Base-by-base conservation (phyloP, 1,140 invertebrate species). In the Drosophila lowei region DNA sequence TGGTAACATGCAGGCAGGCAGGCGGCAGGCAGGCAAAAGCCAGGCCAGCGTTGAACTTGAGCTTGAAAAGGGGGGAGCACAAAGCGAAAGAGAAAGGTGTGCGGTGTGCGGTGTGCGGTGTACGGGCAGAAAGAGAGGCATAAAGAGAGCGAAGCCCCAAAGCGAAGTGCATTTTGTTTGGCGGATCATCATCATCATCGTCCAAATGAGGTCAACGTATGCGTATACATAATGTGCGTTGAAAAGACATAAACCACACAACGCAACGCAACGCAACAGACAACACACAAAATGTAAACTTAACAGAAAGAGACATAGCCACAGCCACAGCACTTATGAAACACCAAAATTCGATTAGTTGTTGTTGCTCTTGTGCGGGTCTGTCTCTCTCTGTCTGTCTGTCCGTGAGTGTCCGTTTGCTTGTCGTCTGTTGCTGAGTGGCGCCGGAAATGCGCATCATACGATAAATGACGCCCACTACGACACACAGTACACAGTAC, bases 371-470 rank as follows among this genome's bases (percentile, higher is more conserved):
- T 47, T 16, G 7, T 64, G 46, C 0, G 2, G 18, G 18, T 53
- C 30, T 34, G 9, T 47, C 44, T 68, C 44, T 68, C 28, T 67
- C 62, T 84, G 43, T 41, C 6, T 30, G 28, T 30, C 28, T 30
- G 6, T 8, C 7, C 2, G 28, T 8, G 6, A 6, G 6, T 30
- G 28, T 30, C 28, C 7, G 59, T 49, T 28, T 43, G 25, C 44
- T 25, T 34, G 16, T 47, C 44, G 66, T 68, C 34, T 57, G 66
- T 57, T 50, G 52, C 41, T 61, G 58, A 88, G 73, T 80, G 80
- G 83, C 81, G 81, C 81, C 81, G 83, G 83, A 86, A 86, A 86
- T 79, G 67, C 62, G 63, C 60, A 70, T 66, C 83, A 77, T 61
- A 70, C 81, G 55, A 81, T 81, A 81, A 81, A 81, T 81, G 77